Percentiles rank a stretch among this genome's conserved stretches.
Conservation (phyloP, 2,113 vertebrate genomes). For the Pedetes capensis region DNA sequence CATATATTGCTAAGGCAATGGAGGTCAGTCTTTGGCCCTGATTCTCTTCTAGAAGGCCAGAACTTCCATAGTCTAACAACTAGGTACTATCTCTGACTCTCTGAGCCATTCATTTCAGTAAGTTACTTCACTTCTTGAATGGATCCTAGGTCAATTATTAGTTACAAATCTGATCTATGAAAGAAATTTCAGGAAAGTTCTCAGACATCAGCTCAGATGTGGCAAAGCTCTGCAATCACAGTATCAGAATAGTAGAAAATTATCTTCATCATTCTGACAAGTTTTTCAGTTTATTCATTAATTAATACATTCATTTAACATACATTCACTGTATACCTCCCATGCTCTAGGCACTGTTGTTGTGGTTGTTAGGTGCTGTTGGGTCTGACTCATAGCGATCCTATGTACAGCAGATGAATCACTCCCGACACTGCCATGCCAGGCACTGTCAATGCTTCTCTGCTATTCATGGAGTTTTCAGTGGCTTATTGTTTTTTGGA, state of each 20-base stretch:
- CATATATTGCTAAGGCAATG: not conserved
- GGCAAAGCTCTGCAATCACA: not conserved
- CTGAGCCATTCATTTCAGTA: not conserved
- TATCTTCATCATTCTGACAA: not conserved
- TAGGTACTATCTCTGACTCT: not conserved
- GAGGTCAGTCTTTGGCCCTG: not conserved
- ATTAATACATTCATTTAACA: too few species aligned
- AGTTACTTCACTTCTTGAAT: not conserved
- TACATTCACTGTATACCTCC: not conserved
- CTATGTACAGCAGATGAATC: too few species aligned
- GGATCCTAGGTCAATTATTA: not conserved
- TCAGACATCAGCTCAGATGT: not conserved
- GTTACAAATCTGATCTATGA: not conserved
- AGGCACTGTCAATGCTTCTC: too few species aligned
- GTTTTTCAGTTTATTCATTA: not conserved
- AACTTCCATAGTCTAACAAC: not conserved
- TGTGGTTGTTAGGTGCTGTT: too few species aligned
- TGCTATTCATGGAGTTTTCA: too few species aligned
- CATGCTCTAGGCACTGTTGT: not conserved
- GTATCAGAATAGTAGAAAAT: not conserved
- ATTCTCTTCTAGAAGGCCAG: not conserved
- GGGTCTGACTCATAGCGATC: too few species aligned
- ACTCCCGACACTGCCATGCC: too few species aligned
- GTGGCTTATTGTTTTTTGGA: too few species aligned
- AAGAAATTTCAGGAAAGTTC: not conserved